Conservation (phyloP, 2,113 vertebrate genomes). For the Xiphophorus couchianus region DNA sequence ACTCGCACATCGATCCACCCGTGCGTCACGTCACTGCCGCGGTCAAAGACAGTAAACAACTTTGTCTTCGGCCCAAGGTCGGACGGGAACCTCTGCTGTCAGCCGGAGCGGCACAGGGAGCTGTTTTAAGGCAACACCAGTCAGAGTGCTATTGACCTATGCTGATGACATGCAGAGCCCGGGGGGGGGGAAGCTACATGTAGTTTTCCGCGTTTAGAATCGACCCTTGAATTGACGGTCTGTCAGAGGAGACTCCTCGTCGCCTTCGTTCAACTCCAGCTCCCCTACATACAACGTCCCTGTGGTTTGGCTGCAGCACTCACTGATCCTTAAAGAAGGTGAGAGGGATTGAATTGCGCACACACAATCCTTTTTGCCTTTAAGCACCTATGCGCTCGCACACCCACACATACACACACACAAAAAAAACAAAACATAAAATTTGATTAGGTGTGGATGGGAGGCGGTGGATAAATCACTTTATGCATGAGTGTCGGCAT, state of each 20-base stretch:
- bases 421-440: conserved; percentile 7
- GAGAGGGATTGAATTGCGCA: conserved; percentile 41
- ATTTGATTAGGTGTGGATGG: conserved; percentile 33
- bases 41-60: conserved; percentile 36
- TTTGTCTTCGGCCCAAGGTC: conserved; percentile 11
- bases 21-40: conserved; percentile 20
- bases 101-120: conserved; percentile 38
- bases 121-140: conserved; percentile 45
- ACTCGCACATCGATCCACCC: conserved; percentile 29
- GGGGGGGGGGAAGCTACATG: conserved; percentile 41
- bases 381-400: neutral
- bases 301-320: conserved; percentile 38
- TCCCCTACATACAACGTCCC: conserved; percentile 28
- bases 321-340: conserved; percentile 34
- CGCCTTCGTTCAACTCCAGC: conserved; percentile 9
- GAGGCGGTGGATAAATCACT: conserved; percentile 9
- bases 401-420: neutral
- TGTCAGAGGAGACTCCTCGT: conserved; percentile 13
- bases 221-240: conserved; percentile 40
- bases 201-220: conserved; percentile 46
- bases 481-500: neutral
- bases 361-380: neutral
- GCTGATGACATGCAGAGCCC: conserved; percentile 37
- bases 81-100: conserved; percentile 40
- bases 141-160: conserved; percentile 56